Evolutionary conservation across 2,113 vertebrate genomes (phyloP), one percentile per base, ranked within the genome.

Genomic region (Centropus unirufus): DNA sequence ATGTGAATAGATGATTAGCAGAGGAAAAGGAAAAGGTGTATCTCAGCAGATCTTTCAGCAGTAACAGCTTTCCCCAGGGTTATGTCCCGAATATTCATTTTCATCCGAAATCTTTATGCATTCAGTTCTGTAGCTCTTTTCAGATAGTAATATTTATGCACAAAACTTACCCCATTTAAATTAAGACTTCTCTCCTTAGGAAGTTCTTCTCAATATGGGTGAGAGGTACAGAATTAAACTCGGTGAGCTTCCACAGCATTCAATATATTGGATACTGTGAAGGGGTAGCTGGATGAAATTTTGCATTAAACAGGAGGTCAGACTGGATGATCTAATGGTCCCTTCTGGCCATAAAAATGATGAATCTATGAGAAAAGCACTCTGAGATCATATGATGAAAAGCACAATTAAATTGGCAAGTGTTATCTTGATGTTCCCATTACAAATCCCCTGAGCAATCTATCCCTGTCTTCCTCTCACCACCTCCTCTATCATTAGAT

Each of bases 301-400:
- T 77, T 95, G 52, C 72, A 91, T 95, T 94, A 88, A 83, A 74
- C 40, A 83, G 47, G 51, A 93, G 78, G 85, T 92, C 85, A 92
- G 59, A 7, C 32, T 91, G 49, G 39, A 83, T 93, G 92, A 94
- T 90, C 95, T 93, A 95, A 94, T 86, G 72, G 79, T 94, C 79
- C 72, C 85, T 95, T 96, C 92, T 94, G 85, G 72, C 85, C 78
- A 72, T 88, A 95, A 95, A 93, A 95, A 39, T 26, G 9, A 97
- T 87, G 93, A 94, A 94, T 94, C 84, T 96, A 85, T 59, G 89
- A 90, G 88, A 94, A 95, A 96, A 95, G 68, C 42, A 90, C 75
- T 95, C 90, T 95, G 94, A 95, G 79, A 96, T 96, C 94, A 92
- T 95, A 88, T 78, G 90, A 95, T 93, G 85, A 95, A 94, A 93